A percentile compares a stretch with the other conserved stretches of the same genome.
Conservation (phyloP, 2,113 vertebrate species). For the Pseudonaja textilis region DNA sequence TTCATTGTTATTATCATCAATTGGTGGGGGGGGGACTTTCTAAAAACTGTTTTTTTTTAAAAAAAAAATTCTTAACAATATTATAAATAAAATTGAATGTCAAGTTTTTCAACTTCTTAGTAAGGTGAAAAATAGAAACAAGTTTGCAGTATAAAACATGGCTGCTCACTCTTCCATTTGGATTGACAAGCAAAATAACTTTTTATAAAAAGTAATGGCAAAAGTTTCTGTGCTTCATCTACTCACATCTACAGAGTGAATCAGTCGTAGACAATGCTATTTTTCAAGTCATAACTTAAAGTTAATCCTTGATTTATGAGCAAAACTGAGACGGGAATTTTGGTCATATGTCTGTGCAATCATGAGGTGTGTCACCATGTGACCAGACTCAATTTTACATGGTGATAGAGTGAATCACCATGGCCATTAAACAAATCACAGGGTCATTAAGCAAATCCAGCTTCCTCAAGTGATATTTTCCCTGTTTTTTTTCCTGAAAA, state of each 20-base stretch:
- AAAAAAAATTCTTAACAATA: neutral
- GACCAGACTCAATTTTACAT: neutral
- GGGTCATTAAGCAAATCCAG: neutral
- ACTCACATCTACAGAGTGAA: neutral
- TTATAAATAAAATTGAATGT: neutral
- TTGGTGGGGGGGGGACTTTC: accelerated
- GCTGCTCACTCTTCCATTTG: neutral
- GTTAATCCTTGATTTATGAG: neutral
- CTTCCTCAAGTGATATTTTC: neutral
- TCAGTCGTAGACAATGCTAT: neutral
- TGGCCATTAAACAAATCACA: neutral
- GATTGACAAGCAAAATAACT: neutral
- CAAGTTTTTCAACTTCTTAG: neutral
- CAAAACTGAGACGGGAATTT: neutral
- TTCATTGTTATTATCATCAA: neutral
- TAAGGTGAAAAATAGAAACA: neutral
- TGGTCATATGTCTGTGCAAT: neutral
- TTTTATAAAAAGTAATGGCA: neutral
- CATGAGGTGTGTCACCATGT: neutral
- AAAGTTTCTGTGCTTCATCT: neutral
- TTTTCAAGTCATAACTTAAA: neutral
- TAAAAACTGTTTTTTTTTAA: neutral
- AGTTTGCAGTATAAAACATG: neutral
- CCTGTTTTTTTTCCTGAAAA: neutral
- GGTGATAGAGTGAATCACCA: neutral